Base-by-base conservation (phyloP, 2,113 vertebrate genomes). In the Spheniscus mendiculus region DNA sequence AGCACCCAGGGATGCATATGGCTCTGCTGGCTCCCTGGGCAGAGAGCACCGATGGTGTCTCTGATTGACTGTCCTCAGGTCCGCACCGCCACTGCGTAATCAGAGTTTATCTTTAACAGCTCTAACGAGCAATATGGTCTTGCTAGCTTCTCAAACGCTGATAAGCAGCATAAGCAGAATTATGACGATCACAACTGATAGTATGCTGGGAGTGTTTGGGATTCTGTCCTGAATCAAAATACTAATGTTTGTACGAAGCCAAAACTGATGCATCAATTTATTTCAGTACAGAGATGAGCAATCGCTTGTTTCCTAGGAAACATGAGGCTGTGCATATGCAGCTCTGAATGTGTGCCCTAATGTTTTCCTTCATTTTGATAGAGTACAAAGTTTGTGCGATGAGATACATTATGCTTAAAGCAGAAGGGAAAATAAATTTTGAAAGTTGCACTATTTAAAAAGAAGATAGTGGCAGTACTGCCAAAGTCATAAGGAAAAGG, bases 271-370 rank as follows among this genome's bases (percentile, higher is more conserved):
- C 86, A 11, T 96, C 94, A 58, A 63, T 98, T 98, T 85, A 94
- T 95, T 97, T 98, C 58, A 50, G 91, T 81, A 27, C 69, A 29
- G 90, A 95, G 96, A 97, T 82, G 95, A 98, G 93, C 93, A 95
- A 38, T 90, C 10, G 2, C 90, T 97, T 61, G 97, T 98, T 98
- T 98, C 98, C 98, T 97, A 97, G 97, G 98, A 98, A 97, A 98
- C 96, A 40, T 53, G 49, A 83, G 81, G 67, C 89, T 96, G 95
- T 89, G 97, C 94, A 95, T 97, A 96, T 95, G 93, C 87, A 74
- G 78, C 92, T 96, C 67, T 4, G 78, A 95, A 92, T 84, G 89
- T 32, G 81, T 2, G 7, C 90, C 93, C 95, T 90, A 85, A 88
- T 94, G 96, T 96, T 98, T 96, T 95, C 90, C 86, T 87, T 92